Conservation (phyloP, 2,113 vertebrate genomes). For the Crotalus viridis region DNA sequence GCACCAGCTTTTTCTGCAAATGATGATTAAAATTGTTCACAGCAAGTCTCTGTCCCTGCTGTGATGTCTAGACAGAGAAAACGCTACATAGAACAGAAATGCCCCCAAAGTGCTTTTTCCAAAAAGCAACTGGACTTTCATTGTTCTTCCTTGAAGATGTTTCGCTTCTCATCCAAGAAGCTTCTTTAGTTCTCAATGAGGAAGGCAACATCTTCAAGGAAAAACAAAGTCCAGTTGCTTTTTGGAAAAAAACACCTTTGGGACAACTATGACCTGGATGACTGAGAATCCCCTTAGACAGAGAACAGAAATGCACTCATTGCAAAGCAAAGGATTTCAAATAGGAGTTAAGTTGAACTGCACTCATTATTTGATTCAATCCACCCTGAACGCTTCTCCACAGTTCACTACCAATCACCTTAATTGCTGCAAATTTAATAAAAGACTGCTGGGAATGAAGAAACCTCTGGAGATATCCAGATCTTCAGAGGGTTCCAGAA, state of each 20-base stretch:
- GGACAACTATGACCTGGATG: neutral
- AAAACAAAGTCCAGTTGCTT: neutral
- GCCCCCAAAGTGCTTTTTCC: neutral
- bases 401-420: neutral
- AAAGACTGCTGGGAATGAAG: neutral
- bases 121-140: neutral
- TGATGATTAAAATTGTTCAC: neutral
- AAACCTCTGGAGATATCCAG: neutral
- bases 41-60: neutral
- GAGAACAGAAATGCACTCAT: neutral
- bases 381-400: neutral
- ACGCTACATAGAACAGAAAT: neutral
- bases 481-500: neutral
- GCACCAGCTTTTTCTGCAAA: neutral
- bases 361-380: neutral
- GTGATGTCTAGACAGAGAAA: neutral
- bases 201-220: neutral
- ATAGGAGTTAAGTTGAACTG: neutral
- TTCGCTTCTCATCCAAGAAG: neutral
- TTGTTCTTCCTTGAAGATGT: neutral
- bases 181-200: neutral
- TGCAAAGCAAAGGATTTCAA: neutral
- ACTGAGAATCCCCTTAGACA: neutral
- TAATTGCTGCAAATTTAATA: neutral
- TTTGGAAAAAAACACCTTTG: neutral